Evolutionary conservation across 2,797 vertebrate species (phyloP).

Genomic region (Champsocephalus esox): DNA sequence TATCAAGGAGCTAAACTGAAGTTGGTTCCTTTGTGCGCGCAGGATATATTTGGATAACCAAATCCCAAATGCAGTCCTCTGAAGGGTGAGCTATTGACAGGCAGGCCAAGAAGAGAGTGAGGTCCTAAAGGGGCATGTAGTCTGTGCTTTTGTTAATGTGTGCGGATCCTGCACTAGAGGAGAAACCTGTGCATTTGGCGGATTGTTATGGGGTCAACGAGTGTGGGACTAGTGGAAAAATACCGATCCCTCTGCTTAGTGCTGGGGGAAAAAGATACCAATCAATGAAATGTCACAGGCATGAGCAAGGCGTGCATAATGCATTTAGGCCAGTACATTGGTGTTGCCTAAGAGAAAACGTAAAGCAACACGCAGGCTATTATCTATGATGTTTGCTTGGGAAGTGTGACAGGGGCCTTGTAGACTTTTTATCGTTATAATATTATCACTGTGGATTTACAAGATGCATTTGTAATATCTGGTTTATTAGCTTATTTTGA

Average conservation of each 20-base stretch:
- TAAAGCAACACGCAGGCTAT: conserved; percentile 41
- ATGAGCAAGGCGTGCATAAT: conserved; percentile 61
- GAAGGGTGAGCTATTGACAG: conserved; percentile 36
- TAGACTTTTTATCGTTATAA: not conserved
- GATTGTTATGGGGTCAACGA: conserved; percentile 72
- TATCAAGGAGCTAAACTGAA: conserved; percentile 42
- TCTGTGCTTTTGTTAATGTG: conserved; percentile 56
- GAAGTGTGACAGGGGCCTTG: conserved; percentile 17
- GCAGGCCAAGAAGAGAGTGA: conserved; percentile 33
- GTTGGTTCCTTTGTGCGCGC: conserved; percentile 24
- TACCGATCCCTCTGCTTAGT: conserved; percentile 62
- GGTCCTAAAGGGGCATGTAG: conserved; percentile 39
- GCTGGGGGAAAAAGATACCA: conserved; percentile 66
- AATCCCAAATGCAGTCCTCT: conserved; percentile 33
- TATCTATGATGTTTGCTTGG: conserved; percentile 42
- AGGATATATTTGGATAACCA: conserved; percentile 54
- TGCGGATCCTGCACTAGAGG: conserved; percentile 61
- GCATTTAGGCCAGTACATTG: conserved; percentile 59
- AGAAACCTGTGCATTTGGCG: conserved; percentile 79
- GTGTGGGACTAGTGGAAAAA: conserved; percentile 72
- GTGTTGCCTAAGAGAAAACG: conserved; percentile 51
- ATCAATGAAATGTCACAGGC: conserved; percentile 74
- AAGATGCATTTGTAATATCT: not conserved
- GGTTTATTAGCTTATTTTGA: not conserved
- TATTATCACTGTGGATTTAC: not conserved